Base-by-base conservation (phyloP, 1,140 invertebrate genomes). In the Bombus polaris region DNA sequence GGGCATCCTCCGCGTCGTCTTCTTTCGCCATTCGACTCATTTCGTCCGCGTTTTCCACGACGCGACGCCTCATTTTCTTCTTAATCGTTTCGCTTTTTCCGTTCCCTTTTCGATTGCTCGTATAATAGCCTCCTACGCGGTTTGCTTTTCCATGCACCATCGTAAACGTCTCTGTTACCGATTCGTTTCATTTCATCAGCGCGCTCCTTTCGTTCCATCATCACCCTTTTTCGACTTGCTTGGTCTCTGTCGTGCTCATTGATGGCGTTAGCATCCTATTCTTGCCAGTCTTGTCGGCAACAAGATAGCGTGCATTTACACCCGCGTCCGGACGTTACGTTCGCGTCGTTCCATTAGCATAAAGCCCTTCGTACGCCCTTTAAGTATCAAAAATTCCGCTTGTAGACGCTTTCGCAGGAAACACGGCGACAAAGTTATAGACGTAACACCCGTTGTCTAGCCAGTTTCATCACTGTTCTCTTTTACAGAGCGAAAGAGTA, bases 31-130 rank as follows among this genome's bases (percentile, higher is more conserved):
- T 76, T 74, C 44, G 80, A n/a, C 80, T 59, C 72, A 53, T 83
- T 82, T 83, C 71, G 25, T 65, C n/a, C 62, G 42, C 44, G 57
- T n/a, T 62, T 47, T 32, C 35, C 68, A 53, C 47, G 47, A 53
- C 22, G 78, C 80, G 47, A 82, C 84, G 84, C 42, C 81, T 83
- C 81, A 76, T 83, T 83, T 42, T 83, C 81, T 22, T 68, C 81
- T 74, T 83, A 83, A 83, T 83, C 81, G 81, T 78, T 78, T 78
- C 81, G 57, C 74, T 77, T 77, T 53, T 83, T 57, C 35, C 13
- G 8, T 15, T 53, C 79, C 37, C 47, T 32, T 9, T n/a, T 10
- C 59, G 1, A 6, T n/a, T 42, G 70, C 22, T 12, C 37, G 65
- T 44, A 44, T 76, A 76, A 83, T 76, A 83, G 59, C 65, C 32